phyloP scores from a whole-genome alignment of 2,113 vertebrate species.

The Dromas ardeola region DNA sequence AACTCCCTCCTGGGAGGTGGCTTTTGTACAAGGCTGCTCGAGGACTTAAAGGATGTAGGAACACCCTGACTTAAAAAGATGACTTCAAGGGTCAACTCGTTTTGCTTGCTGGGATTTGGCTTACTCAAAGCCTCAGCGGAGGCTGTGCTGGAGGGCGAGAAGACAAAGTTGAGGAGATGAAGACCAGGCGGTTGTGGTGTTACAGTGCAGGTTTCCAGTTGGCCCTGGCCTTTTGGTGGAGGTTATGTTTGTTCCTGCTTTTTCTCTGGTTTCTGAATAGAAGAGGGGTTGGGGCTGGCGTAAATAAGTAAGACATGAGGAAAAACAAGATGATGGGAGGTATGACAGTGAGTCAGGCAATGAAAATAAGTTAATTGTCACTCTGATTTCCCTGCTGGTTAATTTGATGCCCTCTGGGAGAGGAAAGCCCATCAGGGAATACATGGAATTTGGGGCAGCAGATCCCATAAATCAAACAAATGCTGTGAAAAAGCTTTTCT shows the following conservation, averaged over 20 bases:
- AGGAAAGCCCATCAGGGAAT: background rate
- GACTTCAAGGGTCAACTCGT: background rate
- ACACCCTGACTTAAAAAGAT: background rate
- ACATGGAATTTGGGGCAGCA: background rate
- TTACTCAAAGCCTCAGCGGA: background rate
- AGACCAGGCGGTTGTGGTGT: background rate
- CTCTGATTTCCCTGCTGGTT: background rate
- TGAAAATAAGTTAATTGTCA: background rate
- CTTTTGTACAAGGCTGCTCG: background rate
- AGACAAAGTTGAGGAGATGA: background rate
- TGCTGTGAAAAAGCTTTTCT: background rate
- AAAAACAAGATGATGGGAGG: background rate
- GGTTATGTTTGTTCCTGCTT: background rate
- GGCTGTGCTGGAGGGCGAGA: background rate
- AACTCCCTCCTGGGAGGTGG: background rate
- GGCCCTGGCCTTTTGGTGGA: background rate
- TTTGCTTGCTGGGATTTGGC: background rate
- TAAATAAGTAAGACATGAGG: background rate
- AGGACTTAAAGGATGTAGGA: background rate
- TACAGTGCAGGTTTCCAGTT: background rate
- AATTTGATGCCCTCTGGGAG: background rate
- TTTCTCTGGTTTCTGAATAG: background rate
- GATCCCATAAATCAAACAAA: background rate
- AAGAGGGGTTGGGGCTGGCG: background rate
- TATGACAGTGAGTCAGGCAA: background rate